These are phyloP conservation scores for Philaethria dido DNA, from an alignment of 2,888 invertebrate genomes.

Conservation along the genomic window DNA sequence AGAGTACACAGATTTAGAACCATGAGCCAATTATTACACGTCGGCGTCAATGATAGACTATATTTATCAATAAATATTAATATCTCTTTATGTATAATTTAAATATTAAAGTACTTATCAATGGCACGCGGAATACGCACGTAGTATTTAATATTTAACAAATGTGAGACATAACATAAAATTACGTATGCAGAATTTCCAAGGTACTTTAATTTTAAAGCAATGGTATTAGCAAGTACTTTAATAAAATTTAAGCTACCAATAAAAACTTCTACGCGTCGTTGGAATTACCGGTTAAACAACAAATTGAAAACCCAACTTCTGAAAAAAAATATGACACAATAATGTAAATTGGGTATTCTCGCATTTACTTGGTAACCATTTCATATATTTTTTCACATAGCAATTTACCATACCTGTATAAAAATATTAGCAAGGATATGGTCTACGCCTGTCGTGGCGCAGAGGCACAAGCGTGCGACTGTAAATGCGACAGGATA, in stretches of 20 bases:
- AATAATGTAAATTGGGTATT: not conserved
- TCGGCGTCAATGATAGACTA: not conserved
- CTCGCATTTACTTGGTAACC: not conserved
- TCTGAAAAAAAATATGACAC: not conserved
- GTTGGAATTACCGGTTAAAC: slow-evolving; percentile 4
- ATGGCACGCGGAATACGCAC: slow-evolving; percentile 9
- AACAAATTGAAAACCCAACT: not conserved
- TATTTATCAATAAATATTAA: slow-evolving; percentile 6
- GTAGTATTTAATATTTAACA: slow-evolving; percentile 6
- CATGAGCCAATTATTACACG: too few relatives aligned
- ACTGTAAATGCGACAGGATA: too few relatives aligned
- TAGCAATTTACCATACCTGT: too few relatives aligned
- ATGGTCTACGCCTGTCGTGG: too few relatives aligned
- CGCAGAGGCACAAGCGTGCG: too few relatives aligned
- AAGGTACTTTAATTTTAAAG: not conserved
- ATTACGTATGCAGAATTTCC: not conserved
- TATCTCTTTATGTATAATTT: not conserved
- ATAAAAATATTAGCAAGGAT: too few relatives aligned
- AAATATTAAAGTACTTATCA: slow-evolving; percentile 2
- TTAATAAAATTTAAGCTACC: not conserved
- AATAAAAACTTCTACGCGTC: not conserved
- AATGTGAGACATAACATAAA: slow-evolving; percentile 11
- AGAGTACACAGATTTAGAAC: too few relatives aligned
- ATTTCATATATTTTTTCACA: not conserved
- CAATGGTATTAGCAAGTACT: not conserved